Evolutionary conservation across 2,888 invertebrate genomes (phyloP), one percentile per base, ranked within the genome.

Genomic region (Entomobrya proxima): DNA sequence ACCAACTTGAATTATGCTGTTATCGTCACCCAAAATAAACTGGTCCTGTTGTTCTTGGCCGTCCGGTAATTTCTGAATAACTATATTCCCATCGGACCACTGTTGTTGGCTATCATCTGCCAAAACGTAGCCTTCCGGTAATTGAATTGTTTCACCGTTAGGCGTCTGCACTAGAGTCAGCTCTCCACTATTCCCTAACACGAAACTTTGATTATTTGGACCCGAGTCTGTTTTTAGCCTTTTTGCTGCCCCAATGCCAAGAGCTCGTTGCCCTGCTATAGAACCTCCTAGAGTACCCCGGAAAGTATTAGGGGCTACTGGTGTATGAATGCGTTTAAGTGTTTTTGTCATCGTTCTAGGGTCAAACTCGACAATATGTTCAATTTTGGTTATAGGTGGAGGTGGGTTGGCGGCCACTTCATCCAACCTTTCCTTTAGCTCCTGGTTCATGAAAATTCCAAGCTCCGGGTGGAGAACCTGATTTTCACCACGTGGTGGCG

Each of bases 361-460:
- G 50, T 82, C 81, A 74, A 32, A 61, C 18, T 74, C 74, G 5
- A 82, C 61, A 58, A 82, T 74, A 24, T 74, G 74, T 21, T 74
- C 74, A 3, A 74, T 21, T 61, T 44, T 75, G 9, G 72, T 81
- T 15, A 74, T 21, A 6, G 69, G 61, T 24, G 81, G 74, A 9
- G 81, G 81, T 37, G 81, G 81, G 47, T 82, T 58, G 1, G 81
- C 74, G 2, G 81, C 81, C 24, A 82, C 69, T 30, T 82, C 81
- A 35, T 82, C 81, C 13, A 82, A 47, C 15, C 81, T 58, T 24
- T 75, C 58, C 18, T 82, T 82, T 9, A 82, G 24, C 13, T 82
- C 81, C 11, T 24, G 32, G 27, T 82, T 82, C 81, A 82, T 82
- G 40, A 75, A 82, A 24, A 82, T 75, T 32, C 27, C n/a, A 0